Evolutionary conservation across 2,797 vertebrate species (phyloP).

Genomic region (Syngnathus rostellatus): DNA sequence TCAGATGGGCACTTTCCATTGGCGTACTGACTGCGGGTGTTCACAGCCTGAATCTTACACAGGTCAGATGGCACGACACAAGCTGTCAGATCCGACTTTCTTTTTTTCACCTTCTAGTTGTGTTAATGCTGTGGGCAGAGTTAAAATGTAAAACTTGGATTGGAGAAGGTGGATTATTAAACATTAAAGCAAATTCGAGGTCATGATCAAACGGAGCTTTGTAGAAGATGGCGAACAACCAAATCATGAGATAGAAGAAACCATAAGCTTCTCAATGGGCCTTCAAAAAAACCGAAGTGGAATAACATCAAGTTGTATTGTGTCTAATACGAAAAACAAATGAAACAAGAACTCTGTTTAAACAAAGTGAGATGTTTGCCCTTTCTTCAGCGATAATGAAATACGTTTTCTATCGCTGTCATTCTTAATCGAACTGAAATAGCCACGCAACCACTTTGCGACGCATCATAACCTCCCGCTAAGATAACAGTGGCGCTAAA

Average conservation of each 20-base stretch:
- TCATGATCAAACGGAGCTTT: background rate
- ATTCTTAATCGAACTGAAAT: background rate
- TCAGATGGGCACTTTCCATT: slow-evolving; percentile 51
- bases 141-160: background rate
- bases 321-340: background rate
- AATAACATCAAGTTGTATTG: background rate
- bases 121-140: background rate
- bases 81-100: slow-evolving; percentile 2
- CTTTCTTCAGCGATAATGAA: background rate
- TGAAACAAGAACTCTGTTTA: background rate
- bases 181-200: too few species aligned
- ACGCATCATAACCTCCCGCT: background rate
- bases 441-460: background rate
- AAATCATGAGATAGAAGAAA: background rate
- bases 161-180: background rate
- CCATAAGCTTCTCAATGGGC: background rate
- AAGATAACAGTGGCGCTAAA: too few species aligned
- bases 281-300: too few species aligned
- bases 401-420: background rate
- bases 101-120: background rate
- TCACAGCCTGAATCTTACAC: slow-evolving; percentile 25
- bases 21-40: slow-evolving; percentile 43
- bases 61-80: slow-evolving; percentile 45
- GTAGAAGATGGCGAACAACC: background rate
- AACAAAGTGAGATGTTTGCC: background rate